Percentiles rank a stretch among this genome's conserved stretches.
These are phyloP conservation scores for Lagothrix lagotricha DNA, from an alignment of 2,797 vertebrate species.

Conservation along the genomic window DNA sequence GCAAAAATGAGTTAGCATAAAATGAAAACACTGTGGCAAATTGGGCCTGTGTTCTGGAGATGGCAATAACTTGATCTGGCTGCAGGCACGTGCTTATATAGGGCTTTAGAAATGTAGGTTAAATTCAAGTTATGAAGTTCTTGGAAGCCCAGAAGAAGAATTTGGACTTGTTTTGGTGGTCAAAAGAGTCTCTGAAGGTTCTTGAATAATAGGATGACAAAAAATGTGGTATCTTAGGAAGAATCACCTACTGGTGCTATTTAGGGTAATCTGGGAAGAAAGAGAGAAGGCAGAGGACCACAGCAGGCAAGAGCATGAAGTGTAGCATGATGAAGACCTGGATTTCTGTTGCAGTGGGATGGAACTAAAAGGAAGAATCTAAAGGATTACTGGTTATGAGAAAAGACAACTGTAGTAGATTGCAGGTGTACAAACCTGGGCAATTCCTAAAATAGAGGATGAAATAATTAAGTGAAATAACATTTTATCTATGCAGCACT, in stretches of 20 bases:
- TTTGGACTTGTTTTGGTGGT: background rate
- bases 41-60: background rate
- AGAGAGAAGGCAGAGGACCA: background rate
- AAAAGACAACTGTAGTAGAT: background rate
- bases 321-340: accelerated
- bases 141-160: background rate
- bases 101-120: background rate
- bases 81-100: background rate
- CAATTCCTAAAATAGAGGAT: background rate
- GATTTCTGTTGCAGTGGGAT: accelerated
- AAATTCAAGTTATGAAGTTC: background rate
- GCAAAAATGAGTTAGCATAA: background rate
- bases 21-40: background rate
- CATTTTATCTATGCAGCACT: background rate
- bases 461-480: background rate
- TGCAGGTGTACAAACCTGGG: background rate
- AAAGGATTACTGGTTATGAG: background rate
- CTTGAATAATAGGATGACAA: background rate
- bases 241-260: background rate
- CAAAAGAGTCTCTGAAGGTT: background rate
- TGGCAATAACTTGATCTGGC: background rate
- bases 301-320: too few species aligned
- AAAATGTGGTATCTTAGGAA: background rate
- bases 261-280: background rate
- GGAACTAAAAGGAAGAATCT: background rate